A percentile compares a stretch with the other conserved stretches of the same genome.
Conservation (phyloP, 2,888 invertebrate species). For the Drosophila mulleri region DNA sequence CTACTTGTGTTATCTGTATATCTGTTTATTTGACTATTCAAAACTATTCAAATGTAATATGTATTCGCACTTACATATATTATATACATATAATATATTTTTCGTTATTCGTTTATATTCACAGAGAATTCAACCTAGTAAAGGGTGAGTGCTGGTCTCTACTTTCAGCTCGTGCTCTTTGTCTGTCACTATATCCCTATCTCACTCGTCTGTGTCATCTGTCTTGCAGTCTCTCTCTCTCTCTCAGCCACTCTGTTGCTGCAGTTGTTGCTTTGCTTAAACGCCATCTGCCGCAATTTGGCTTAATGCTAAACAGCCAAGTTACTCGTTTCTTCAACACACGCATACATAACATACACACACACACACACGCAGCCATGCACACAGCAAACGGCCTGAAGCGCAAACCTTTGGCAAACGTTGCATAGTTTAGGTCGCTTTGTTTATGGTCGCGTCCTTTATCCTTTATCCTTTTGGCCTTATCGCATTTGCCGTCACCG, state of each 20-base stretch:
- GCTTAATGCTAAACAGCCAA: conserved; percentile 56
- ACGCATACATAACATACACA: conserved; percentile 3
- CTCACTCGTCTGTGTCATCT: too few species aligned
- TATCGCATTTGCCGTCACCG: conserved; percentile 43
- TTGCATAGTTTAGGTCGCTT: conserved; percentile 64
- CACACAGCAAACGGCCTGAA: neutral
- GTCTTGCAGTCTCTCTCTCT: neutral
- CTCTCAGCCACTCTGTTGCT: neutral
- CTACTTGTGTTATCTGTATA: too few species aligned
- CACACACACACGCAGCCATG: too few species aligned
- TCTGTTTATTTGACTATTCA: too few species aligned
- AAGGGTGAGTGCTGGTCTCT: neutral
- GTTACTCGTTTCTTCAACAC: conserved; percentile 17
- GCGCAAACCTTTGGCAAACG: conserved; percentile 5
- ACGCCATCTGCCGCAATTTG: conserved; percentile 69
- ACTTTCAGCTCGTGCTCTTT: neutral
- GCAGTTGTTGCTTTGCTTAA: conserved; percentile 43
- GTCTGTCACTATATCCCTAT: neutral
- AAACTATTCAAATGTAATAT: too few species aligned
- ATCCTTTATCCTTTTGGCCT: conserved; percentile 33
- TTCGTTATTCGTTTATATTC: too few species aligned
- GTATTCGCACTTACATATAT: too few species aligned
- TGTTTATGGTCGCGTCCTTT: conserved; percentile 55
- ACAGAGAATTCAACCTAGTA: neutral
- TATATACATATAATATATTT: too few species aligned